These are phyloP conservation scores for Mormyrus hasselquistii DNA, from an alignment of 2,797 vertebrate genomes.

Conservation along the genomic window DNA sequence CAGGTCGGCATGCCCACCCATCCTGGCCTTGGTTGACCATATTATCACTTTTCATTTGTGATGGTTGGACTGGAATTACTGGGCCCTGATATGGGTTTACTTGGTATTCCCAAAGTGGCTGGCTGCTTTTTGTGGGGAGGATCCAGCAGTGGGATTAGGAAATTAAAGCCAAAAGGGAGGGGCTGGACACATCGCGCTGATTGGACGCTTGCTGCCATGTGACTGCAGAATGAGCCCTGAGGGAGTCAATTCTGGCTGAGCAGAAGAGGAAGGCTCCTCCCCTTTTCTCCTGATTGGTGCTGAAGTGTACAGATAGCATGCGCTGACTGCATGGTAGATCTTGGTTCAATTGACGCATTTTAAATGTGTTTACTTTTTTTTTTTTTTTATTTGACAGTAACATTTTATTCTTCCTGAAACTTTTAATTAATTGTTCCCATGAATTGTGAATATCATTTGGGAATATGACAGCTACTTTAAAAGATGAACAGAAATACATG, in stretches of 20 bases:
- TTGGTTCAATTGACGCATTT: constrained; percentile 33
- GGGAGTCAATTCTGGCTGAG: neutral
- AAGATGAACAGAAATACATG: constrained; percentile 40
- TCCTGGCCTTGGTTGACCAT: neutral
- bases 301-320: constrained; percentile 32
- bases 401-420: constrained; percentile 59
- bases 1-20: neutral
- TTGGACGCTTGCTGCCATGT: neutral
- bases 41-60: neutral
- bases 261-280: neutral
- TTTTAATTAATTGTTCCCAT: constrained; percentile 32
- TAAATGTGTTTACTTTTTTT: constrained; percentile 37
- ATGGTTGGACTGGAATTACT: neutral
- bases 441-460: constrained; percentile 56
- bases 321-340: constrained; percentile 57
- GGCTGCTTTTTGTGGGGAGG: neutral
- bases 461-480: constrained; percentile 41
- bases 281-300: neutral
- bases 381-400: constrained; percentile 35
- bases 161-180: neutral
- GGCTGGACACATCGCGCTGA: neutral
- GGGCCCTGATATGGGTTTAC: neutral
- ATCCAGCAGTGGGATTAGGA: neutral
- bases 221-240: neutral
- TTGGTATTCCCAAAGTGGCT: neutral